Base-by-base conservation (phyloP, 2,797 vertebrate species). In the Anas capensis region DNA sequence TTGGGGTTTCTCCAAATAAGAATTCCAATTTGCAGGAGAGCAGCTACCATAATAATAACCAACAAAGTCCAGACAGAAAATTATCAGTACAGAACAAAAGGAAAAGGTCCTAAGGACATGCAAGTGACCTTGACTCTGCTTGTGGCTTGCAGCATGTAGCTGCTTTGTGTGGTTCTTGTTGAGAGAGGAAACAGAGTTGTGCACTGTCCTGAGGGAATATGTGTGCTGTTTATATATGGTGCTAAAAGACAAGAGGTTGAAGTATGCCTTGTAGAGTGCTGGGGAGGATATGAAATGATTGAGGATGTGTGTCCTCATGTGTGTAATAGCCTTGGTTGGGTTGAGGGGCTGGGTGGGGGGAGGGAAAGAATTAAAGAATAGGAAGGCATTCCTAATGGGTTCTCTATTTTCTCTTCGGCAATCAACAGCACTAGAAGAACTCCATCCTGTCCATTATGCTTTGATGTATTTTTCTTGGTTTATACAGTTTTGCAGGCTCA, bases 281-380 rank as follows among this genome's bases (percentile, higher is more conserved):
- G 73, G 95, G 91, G 96, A 97, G 92, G 95, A 95, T 96, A 68
- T 85, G 84, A 95, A 95, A 94, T 97, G 95, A 97, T 95, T 95
- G 96, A 97, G 93, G 90, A 95, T 92, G 92, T 97, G 95, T 97
- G 95, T 96, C 96, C 82, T 97, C 97, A 96, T 96, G 96, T 97
- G 97, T 96, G 96, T 97, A 97, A 96, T 96, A 96, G 91, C 92
- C 58, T 96, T 0, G 1, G 85, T 91, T 93, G 91, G 88, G 76
- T 80, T 92, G 90, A 96, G 90, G 94, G 76, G 38, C 62, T 93
- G 84, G 70, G 26, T 64, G 81, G 90, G 83, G 92, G 92, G 72
- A 95, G 94, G 95, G 82, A 94, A 87, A 91, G 95, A 95, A 96
- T 96, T 96, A 95, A 95, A 93, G 95, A 94, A 95, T 56, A 91